These are phyloP conservation scores for Trinorchestia longiramus DNA, from an alignment of 1,140 invertebrate species.

Conservation along the genomic window DNA sequence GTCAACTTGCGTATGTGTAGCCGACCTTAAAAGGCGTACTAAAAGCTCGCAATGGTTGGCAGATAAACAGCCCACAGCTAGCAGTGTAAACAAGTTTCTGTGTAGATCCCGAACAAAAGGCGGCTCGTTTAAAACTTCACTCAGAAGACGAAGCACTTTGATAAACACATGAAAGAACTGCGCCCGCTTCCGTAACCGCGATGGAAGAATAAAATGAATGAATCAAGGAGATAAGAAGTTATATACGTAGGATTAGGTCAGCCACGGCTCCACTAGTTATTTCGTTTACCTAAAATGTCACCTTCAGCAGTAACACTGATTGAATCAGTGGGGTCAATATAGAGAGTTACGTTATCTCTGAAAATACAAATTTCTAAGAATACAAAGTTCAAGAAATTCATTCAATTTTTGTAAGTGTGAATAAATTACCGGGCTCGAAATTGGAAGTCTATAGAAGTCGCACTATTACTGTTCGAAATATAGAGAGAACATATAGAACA, in stretches of 20 bases:
- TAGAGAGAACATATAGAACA: no score
- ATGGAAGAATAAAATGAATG: background rate
- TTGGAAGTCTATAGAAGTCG: no score
- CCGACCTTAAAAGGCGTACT: background rate
- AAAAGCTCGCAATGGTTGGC: background rate
- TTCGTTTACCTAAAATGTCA: background rate
- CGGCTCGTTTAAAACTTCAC: background rate
- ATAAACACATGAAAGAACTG: background rate
- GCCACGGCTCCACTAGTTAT: background rate
- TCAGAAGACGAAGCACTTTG: background rate
- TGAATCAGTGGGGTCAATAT: background rate
- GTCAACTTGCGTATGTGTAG: background rate
- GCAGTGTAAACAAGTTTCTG: background rate
- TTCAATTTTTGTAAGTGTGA: no score
- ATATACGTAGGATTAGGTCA: background rate
- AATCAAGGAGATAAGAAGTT: background rate
- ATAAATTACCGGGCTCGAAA: no score
- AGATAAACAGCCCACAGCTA: background rate
- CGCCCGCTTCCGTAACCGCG: background rate
- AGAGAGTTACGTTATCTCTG: background rate
- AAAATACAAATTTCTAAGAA: no score
- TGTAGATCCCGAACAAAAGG: background rate
- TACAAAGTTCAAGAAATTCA: no score
- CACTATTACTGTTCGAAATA: no score
- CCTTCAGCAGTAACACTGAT: background rate